Evolutionary conservation across 2,797 vertebrate genomes (phyloP).

Genomic region (Crenichthys baileyi): DNA sequence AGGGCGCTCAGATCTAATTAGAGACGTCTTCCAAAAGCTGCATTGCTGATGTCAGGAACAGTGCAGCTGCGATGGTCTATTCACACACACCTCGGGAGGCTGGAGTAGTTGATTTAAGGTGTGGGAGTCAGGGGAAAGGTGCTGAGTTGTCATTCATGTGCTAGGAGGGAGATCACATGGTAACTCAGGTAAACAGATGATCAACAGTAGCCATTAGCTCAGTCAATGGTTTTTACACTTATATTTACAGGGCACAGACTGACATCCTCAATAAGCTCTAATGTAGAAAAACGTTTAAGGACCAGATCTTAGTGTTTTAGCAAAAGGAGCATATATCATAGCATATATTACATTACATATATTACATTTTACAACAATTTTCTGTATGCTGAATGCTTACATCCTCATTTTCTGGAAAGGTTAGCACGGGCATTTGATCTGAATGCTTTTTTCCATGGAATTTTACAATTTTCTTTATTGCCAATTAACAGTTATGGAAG

Average conservation of each 20-base stretch:
- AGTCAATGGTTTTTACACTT: conserved; percentile 56
- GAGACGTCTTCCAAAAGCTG: conserved; percentile 58
- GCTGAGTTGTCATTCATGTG: conserved; percentile 41
- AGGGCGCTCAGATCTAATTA: conserved; percentile 75
- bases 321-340: background rate
- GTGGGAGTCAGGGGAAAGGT: conserved; percentile 21
- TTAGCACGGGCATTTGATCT: background rate
- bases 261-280: background rate
- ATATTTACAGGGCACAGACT: background rate
- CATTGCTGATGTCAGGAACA: conserved; percentile 69
- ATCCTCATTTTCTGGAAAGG: background rate
- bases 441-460: background rate
- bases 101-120: conserved; percentile 21
- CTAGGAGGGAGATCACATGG: conserved; percentile 65
- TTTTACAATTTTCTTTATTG: background rate
- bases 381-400: no score
- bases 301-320: background rate
- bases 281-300: background rate
- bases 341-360: no score
- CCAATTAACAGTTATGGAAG: background rate
- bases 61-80: conserved; percentile 67
- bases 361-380: no score
- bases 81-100: conserved; percentile 61
- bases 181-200: conserved; percentile 72
- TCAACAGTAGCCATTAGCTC: conserved; percentile 60